phyloP scores from a whole-genome alignment of 2,113 vertebrate genomes.

The Aix galericulata region DNA sequence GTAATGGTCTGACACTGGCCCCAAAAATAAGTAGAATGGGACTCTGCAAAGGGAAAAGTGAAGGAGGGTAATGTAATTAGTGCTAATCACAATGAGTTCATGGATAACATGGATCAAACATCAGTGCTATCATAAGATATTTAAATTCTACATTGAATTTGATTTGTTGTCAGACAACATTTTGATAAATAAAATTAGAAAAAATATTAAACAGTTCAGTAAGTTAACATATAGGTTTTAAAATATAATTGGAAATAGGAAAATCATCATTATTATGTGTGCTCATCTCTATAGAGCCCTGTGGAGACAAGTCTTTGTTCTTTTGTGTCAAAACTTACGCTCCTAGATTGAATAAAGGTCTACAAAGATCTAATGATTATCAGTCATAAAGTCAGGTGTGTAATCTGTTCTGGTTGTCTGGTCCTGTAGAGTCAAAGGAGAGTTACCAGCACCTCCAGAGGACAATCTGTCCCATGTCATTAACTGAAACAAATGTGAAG shows the following conservation, averaged over 20 bases:
- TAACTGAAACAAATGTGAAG: background rate
- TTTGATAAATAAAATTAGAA: background rate
- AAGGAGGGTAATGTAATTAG: background rate
- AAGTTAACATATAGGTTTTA: background rate
- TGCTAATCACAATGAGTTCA: background rate
- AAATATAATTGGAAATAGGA: background rate
- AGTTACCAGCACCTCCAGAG: background rate
- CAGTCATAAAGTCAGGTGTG: fast-evolving
- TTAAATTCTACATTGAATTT: background rate
- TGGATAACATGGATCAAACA: background rate
- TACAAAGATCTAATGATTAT: background rate
- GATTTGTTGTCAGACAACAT: background rate
- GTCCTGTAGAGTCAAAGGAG: background rate
- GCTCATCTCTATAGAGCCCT: background rate
- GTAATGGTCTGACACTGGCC: background rate
- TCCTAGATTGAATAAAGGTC: background rate
- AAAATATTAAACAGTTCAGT: background rate
- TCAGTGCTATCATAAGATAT: background rate
- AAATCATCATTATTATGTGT: background rate
- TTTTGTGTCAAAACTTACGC: background rate
- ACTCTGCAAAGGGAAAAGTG: background rate
- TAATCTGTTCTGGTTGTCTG: background rate
- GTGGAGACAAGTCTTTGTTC: background rate
- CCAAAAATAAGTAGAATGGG: background rate
- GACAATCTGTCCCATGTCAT: background rate